Evolutionary conservation across 1,140 invertebrate genomes (phyloP), one percentile per base, ranked within the genome.

Genomic region (Zophobas atratus): DNA sequence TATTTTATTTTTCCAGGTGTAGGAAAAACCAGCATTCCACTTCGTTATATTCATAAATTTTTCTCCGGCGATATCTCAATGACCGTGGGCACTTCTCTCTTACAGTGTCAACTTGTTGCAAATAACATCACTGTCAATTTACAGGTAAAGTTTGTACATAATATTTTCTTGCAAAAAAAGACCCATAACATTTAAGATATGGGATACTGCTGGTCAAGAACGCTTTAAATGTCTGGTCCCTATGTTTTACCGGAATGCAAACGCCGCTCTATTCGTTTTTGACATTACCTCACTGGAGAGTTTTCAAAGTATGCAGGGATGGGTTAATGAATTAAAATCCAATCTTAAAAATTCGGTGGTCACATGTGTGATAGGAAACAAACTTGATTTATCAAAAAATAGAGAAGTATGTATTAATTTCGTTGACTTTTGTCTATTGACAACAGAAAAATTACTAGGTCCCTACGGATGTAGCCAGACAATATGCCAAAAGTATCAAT

Each of bases 191-290:
- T 74, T 63, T 43, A 34, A 91, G 94, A 92, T 94, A 38, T 96
- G 96, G 96, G 96, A 98, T 84, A 98, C 96, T 2, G 96, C 96
- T 3, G 96, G 96, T 0, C 94, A 96, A 85, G 92, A 94, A 85
- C 88, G 95, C 80, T 98, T 96, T 86, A 90, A 93, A 75, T 92
- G 96, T 0, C 93, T 98, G 90, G 95, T 95, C 0, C 96, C 96
- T 2, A 96, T 97, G 94, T 98, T 97, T 86, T 98, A 97, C 86
- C 88, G 96, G 82, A 95, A 96, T 82, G 94, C 96, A 0, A 95
- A 96, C 83, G 95, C 94, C 1, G 95, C 95, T 1, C 90, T 97
- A 55, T 87, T 98, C 60, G 93, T 97, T 0, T 98, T 96, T 85
- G 96, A 98, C 86, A 90, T 98, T 53, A 96, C 95, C 0, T 91